Base-by-base conservation (phyloP, 2,797 vertebrate genomes). In the Myripristis murdjan region DNA sequence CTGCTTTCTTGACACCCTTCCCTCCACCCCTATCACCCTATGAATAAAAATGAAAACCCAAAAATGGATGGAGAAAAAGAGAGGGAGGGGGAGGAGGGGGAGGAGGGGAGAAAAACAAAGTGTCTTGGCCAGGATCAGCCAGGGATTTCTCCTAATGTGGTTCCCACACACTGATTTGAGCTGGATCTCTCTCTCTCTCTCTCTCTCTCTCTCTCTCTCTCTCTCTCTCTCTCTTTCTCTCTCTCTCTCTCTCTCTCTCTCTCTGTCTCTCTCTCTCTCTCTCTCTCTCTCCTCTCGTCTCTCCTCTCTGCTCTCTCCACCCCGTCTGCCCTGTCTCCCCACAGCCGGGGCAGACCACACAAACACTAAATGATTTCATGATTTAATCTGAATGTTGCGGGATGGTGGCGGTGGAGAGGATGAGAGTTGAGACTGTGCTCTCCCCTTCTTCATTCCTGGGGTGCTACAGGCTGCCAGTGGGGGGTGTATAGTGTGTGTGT, bases 111-210 rank as follows among this genome's bases (percentile, higher is more conserved):
- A 90, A 83, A 91, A 93, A 93, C 90, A 88, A 93, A 94, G 89
- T 93, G 90, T 88, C 94, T 95, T 94, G 94, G 94, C 93, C 91
- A 81, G 94, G 95, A 96, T 94, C 95, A 96, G 95, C 94, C 91
- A 79, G 92, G 94, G 95, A 95, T 95, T 96, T 95, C 94, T 95
- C 93, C 83, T 79, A 93, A 92, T 93, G 91, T 89, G 94, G 96
- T 99, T 99, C 97, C 97, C 97, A 98, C 97, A 98, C 96, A 96
- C 95, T 96, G 95, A 96, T 95, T 95, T 93, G 69, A 77, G 74
- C 90, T 74, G 79, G 77, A 87, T 66, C 72, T 84, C 80, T 93
- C 91, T n/a, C 91, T 93, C 79, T 92, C 92, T 90, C 90, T 90
- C 94, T 94, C 92, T 85, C 81, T 90, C 87, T 84, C 89, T 86